A percentile compares a stretch with the other conserved stretches of the same genome.
Conservation (phyloP, 2,797 vertebrate genomes). For the Pteronotus mesoamericanus region DNA sequence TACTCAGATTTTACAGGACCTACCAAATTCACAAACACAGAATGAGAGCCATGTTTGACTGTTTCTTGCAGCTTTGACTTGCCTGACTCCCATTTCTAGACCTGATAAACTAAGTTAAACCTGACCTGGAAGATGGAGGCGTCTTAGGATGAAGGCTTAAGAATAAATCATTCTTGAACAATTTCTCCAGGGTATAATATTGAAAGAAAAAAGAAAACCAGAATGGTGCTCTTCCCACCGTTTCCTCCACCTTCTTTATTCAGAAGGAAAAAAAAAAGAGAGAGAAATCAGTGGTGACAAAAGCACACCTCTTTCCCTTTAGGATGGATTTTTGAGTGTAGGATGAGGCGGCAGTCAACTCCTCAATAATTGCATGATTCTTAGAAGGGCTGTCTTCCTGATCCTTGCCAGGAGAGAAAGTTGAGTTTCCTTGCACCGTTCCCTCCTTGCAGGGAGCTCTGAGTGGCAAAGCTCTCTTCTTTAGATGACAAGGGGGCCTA, state of each 20-base stretch:
- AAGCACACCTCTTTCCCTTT: neutral
- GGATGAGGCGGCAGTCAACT: neutral
- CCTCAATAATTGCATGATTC: neutral
- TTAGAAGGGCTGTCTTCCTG: neutral
- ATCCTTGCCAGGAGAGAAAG: neutral
- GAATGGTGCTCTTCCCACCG: neutral
- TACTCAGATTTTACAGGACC: neutral
- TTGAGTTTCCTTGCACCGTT: neutral
- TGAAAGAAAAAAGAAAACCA: neutral
- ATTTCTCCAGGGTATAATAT: neutral
- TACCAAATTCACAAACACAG: neutral
- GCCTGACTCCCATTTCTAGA: neutral
- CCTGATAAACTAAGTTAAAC: conserved; percentile 5
- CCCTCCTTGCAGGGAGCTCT: neutral
- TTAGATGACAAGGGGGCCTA: neutral
- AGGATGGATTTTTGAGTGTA: neutral
- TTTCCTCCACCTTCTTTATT: conserved; percentile 13
- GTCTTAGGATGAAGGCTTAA: neutral
- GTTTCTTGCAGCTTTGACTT: neutral
- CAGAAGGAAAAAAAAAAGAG: neutral
- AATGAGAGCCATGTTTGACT: neutral
- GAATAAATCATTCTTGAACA: neutral
- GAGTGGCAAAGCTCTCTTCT: neutral
- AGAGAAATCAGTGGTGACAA: neutral
- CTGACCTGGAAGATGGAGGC: neutral